Evolutionary conservation across 2,797 vertebrate genomes (phyloP).

Genomic region (Coendou prehensilis): DNA sequence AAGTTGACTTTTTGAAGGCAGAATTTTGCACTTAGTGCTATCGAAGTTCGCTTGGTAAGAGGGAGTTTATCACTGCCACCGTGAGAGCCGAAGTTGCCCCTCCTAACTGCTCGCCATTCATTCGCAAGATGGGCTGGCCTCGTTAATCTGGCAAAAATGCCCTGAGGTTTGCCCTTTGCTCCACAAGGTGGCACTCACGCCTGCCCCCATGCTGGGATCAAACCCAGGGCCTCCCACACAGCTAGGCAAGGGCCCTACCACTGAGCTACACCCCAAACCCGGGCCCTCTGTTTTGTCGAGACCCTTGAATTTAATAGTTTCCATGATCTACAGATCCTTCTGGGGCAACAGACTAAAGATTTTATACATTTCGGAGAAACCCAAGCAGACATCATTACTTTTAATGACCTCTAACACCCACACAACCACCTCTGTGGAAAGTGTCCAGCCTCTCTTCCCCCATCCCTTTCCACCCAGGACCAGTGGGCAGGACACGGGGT

Average conservation of each 20-base stretch:
- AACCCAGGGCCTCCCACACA: neutral
- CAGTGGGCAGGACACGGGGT: neutral
- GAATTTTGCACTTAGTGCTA: neutral
- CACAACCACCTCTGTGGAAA: neutral
- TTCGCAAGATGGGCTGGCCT: fast-evolving
- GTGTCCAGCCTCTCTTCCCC: neutral
- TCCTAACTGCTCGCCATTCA: neutral
- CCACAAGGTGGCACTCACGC: conserved; percentile 35
- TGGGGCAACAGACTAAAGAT: neutral
- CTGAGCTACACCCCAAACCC: neutral
- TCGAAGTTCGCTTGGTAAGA: neutral
- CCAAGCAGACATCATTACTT: too few relatives aligned
- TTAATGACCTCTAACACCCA: neutral
- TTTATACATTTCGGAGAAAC: neutral
- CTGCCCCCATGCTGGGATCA: neutral
- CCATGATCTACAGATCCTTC: too few relatives aligned
- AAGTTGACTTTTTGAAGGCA: neutral
- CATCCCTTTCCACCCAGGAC: neutral
- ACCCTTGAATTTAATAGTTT: neutral
- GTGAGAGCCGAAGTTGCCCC: neutral
- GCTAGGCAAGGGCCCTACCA: too few relatives aligned
- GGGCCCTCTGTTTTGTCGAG: neutral
- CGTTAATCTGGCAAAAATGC: neutral
- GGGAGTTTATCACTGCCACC: too few relatives aligned
- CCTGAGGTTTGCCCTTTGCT: neutral